Percentiles rank a stretch among this genome's conserved stretches.
Conservation (phyloP, 2,888 invertebrate genomes). For the Netelia virgata region DNA sequence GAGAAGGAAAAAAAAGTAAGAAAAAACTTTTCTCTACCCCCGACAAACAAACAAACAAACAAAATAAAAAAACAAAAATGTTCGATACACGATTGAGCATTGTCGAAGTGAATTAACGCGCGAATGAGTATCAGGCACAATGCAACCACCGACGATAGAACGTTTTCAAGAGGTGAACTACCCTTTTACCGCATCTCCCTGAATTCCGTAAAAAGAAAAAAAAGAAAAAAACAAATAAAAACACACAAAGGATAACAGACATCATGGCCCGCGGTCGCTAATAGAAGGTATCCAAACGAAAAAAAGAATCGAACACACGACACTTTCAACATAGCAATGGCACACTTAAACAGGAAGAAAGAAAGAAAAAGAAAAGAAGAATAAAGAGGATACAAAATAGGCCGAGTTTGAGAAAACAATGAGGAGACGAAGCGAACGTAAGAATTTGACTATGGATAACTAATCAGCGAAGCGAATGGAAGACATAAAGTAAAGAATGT, state of each 20-base stretch:
- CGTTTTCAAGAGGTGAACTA: conserved; percentile 52
- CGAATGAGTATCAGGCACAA: conserved; percentile 46
- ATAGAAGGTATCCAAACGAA: conserved; percentile 29
- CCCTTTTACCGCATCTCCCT: conserved; percentile 30
- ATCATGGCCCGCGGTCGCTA: conserved; percentile 34
- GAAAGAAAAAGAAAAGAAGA: conserved; percentile 31
- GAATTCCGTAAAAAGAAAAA: conserved; percentile 17
- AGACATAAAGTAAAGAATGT: conserved; percentile 82
- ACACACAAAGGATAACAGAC: background rate
- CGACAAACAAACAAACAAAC: conserved; percentile 28
- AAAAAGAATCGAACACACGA: conserved; percentile 43
- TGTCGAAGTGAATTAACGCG: conserved; percentile 38
- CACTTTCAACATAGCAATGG: conserved; percentile 62
- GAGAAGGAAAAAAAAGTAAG: background rate
- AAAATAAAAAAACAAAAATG: conserved; percentile 46
- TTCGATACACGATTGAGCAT: conserved; percentile 17
- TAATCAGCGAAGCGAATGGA: conserved; percentile 80
- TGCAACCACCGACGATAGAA: conserved; percentile 70
- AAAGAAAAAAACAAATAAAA: background rate
- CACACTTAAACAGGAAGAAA: conserved; percentile 55
- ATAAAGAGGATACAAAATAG: conserved; percentile 43
- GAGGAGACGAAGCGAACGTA: conserved; percentile 56
- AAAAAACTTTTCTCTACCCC: background rate
- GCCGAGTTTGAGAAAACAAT: conserved; percentile 63
- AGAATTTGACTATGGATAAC: conserved; percentile 75